phyloP scores from a whole-genome alignment of 1,140 invertebrate genomes.

The Cotesia glomerata region DNA sequence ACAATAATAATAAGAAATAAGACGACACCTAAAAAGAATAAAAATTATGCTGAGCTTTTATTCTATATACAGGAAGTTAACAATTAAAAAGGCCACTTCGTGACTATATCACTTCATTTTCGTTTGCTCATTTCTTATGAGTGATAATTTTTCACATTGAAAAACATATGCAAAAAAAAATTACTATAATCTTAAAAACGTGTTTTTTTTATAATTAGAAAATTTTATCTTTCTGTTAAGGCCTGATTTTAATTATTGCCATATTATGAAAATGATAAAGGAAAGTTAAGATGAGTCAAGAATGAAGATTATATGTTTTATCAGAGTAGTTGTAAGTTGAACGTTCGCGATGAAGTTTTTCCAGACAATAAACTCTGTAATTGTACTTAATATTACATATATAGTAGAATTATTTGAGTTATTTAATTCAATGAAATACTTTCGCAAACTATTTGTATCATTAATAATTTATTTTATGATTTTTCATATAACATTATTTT shows the following conservation, averaged over 20 bases:
- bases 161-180: neutral
- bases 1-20: neutral
- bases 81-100: constrained; percentile 45
- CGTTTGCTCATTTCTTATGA: constrained; percentile 20
- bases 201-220: neutral
- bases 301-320: neutral
- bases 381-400: neutral
- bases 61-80: constrained; percentile 51
- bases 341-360: neutral
- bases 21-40: neutral
- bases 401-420: neutral
- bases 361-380: neutral
- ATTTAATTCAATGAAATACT: neutral
- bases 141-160: neutral
- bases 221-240: neutral
- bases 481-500: too few species aligned
- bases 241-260: neutral
- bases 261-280: neutral
- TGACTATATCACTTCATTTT: constrained; percentile 41
- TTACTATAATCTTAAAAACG: neutral
- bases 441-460: too few species aligned
- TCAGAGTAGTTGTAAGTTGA: constrained; percentile 5
- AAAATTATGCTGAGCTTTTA: constrained; percentile 13
- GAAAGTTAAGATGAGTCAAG: constrained; percentile 5
- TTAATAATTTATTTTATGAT: too few species aligned